Percentiles rank a stretch among this genome's conserved stretches.
Conservation (phyloP, 2,797 vertebrate species). For the Catamblyrhynchus diadema region DNA sequence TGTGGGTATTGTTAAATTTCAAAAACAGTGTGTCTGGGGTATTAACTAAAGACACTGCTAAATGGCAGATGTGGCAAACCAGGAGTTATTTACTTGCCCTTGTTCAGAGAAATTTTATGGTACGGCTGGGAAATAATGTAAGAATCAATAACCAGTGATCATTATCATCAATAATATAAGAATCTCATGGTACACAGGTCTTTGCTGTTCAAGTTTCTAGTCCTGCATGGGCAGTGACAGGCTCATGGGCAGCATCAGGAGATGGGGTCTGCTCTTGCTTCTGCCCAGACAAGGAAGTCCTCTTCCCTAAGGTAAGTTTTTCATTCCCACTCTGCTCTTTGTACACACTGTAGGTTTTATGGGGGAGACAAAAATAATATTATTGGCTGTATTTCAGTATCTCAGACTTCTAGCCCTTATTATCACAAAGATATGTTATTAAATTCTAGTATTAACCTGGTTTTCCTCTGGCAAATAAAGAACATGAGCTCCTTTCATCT, state of each 20-base stretch:
- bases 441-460: neutral
- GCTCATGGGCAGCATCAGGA: neutral
- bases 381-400: neutral
- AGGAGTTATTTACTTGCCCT: neutral
- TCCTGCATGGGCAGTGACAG: neutral
- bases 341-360: neutral
- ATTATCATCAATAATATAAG: neutral
- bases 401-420: neutral
- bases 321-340: neutral
- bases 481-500: neutral
- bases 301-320: neutral
- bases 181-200: neutral
- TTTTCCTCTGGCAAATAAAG: neutral
- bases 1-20: neutral
- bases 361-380: neutral
- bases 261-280: neutral
- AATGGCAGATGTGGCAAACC: neutral
- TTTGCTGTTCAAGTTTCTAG: neutral
- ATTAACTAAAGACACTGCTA: neutral
- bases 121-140: neutral
- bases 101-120: neutral
- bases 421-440: neutral
- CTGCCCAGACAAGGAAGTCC: neutral
- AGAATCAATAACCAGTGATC: neutral
- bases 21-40: neutral